phyloP scores from a whole-genome alignment of 2,113 vertebrate genomes.

The Lepisosteus osseus region DNA sequence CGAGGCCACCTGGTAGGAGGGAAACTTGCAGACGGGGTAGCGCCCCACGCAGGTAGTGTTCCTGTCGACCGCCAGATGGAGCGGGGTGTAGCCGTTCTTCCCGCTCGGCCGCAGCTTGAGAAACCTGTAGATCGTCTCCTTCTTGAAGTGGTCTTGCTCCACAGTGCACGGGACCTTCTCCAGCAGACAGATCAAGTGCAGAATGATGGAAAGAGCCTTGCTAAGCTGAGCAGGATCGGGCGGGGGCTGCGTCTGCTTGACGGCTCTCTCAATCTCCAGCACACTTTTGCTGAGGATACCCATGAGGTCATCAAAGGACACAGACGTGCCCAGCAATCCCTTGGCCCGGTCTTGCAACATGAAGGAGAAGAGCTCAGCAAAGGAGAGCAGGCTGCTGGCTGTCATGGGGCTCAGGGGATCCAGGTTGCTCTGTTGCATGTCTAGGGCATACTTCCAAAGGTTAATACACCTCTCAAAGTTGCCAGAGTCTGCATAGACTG shows the following conservation, averaged over 20 bases:
- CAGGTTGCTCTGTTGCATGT: slow-evolving; percentile 96
- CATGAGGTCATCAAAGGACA: slow-evolving; percentile 96
- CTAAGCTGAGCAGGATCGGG: slow-evolving; percentile 89
- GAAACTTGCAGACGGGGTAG: slow-evolving; percentile 97
- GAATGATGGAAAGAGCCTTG: slow-evolving; percentile 96
- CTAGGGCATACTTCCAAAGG: slow-evolving; percentile 95
- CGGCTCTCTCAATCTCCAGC: slow-evolving; percentile 90
- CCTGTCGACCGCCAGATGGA: slow-evolving; percentile 92
- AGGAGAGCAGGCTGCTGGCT: slow-evolving; percentile 91
- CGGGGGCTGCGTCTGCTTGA: slow-evolving; percentile 74
- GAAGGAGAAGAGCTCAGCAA: slow-evolving; percentile 97
- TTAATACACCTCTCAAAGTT: slow-evolving; percentile 97
- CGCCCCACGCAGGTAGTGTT: slow-evolving; percentile 95
- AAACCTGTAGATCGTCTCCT: slow-evolving; percentile 94
- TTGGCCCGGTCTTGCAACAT: slow-evolving; percentile 98
- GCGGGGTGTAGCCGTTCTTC: slow-evolving; percentile 92
- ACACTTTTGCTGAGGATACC: slow-evolving; percentile 94
- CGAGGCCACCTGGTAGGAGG: slow-evolving; percentile 89
- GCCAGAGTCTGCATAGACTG: slow-evolving; percentile 95
- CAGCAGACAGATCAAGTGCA: slow-evolving; percentile 94
- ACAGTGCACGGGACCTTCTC: slow-evolving; percentile 91
- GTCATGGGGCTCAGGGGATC: slow-evolving; percentile 97
- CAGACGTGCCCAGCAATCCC: slow-evolving; percentile 87
- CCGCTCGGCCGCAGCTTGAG: slow-evolving; percentile 92
- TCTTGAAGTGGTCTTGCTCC: slow-evolving; percentile 96